Evolutionary conservation across 2,888 invertebrate genomes (phyloP).

Genomic region (Nephrocerus scutellatus): DNA sequence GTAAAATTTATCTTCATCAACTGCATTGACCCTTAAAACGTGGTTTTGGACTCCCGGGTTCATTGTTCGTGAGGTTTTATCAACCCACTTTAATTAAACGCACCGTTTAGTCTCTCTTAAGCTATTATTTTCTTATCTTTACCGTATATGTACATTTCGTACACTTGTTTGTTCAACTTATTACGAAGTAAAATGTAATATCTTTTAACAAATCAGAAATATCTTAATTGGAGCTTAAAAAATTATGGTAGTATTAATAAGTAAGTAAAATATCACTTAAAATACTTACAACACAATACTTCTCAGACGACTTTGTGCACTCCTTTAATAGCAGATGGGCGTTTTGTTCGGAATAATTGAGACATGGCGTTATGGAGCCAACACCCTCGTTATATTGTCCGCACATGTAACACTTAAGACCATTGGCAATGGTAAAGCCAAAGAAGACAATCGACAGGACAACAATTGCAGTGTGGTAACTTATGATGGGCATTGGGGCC

Average conservation of each 20-base stretch:
- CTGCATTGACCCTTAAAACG: too few relatives aligned
- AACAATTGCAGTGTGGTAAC: conserved; percentile 27
- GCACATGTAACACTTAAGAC: conserved; percentile 64
- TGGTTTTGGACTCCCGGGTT: too few relatives aligned
- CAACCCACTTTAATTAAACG: too few relatives aligned
- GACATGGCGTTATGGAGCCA: conserved; percentile 77
- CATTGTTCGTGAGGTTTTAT: too few relatives aligned
- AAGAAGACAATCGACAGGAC: conserved; percentile 34
- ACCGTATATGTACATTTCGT: too few relatives aligned
- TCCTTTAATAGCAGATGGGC: conserved; percentile 64
- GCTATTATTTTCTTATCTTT: too few relatives aligned
- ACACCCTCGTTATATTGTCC: conserved; percentile 81
- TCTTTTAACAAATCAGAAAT: too few relatives aligned
- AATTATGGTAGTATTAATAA: conserved; percentile 12
- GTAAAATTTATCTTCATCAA: too few relatives aligned
- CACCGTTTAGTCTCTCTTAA: too few relatives aligned
- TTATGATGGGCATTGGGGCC: conserved; percentile 23
- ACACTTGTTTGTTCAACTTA: too few relatives aligned
- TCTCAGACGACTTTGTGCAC: conserved; percentile 56
- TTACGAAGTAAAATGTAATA: too few relatives aligned
- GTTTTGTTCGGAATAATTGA: conserved; percentile 59
- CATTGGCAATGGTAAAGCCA: conserved; percentile 37
- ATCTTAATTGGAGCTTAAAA: conserved; percentile 14
- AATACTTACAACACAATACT: conserved; percentile 75
- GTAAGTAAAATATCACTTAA: too few relatives aligned